Conservation (phyloP, 2,888 invertebrate species). For the Caenorhabditis zanzibari region DNA sequence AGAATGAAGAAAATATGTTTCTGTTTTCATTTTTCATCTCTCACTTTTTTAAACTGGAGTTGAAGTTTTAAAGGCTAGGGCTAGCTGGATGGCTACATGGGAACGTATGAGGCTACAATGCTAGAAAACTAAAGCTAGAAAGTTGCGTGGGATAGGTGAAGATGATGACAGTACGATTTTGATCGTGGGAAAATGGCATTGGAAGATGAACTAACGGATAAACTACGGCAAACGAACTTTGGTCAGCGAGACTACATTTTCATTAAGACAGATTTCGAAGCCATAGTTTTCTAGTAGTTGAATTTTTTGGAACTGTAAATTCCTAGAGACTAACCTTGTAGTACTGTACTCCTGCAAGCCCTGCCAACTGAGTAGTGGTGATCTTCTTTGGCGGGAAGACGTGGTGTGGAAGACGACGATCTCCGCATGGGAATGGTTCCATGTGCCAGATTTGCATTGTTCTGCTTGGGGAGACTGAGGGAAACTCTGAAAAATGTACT, state of each 20-base stretch:
- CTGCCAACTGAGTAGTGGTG: constrained; percentile 87
- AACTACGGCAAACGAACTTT: too few relatives aligned
- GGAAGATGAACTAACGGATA: too few relatives aligned
- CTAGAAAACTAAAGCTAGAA: constrained; percentile 1
- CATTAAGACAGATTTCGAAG: too few relatives aligned
- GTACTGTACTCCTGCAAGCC: constrained; percentile 91
- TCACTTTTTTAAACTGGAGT: constrained; percentile 6
- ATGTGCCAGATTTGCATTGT: constrained; percentile 91
- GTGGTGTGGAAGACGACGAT: constrained; percentile 92
- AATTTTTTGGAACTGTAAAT: too few relatives aligned
- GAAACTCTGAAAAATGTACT: constrained; percentile 27
- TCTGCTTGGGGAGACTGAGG: not conserved
- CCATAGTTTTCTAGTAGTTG: too few relatives aligned
- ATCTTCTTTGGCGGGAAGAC: constrained; percentile 89
- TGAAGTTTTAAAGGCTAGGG: not conserved
- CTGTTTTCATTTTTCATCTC: not conserved
- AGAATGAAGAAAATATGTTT: not conserved
- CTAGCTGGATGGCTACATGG: not conserved
- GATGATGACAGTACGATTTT: not conserved
- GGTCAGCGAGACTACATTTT: not conserved
- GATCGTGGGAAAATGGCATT: not conserved
- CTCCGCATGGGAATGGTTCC: constrained; percentile 87
- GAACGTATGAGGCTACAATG: constrained; percentile 1
- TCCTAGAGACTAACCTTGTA: constrained; percentile 90
- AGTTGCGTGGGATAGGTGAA: constrained; percentile 5